Evolutionary conservation across 2,888 invertebrate genomes (phyloP), one percentile per base, ranked within the genome.

Genomic region (Eupithecia centaureata): DNA sequence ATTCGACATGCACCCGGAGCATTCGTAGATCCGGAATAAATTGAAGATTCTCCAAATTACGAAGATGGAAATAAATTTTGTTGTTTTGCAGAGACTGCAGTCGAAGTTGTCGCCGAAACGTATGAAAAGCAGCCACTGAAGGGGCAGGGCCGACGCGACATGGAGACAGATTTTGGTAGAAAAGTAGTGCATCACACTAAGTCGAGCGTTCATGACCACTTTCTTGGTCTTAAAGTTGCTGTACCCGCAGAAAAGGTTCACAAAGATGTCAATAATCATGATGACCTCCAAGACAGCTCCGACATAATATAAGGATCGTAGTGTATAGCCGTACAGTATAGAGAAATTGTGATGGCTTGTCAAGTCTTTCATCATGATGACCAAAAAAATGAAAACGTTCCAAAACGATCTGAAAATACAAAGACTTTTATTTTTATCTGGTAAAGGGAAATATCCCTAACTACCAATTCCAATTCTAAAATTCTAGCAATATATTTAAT

Each of bases 111-210:
- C 25, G 0, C 83, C 81, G 28, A 78, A 78, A 54, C 79, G 75
- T 0, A 83, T 8, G 27, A 81, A 73, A 72, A 83, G 70, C 5
- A 83, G 60, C 7, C 72, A 68, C 27, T 81, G 77, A 0, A 79
- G 32, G 0, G 84, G 84, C n/a, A 83, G 75, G 0, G 82, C 77
- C 1, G 79, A 76, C 0, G 73, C 73, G 0, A 70, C 73, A 51
- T 85, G 81, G 0, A 85, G 12, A 61, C 80, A 83, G 7, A 84
- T 42, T 15, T 79, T 79, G 0, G 73, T 82, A 0, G 78, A 78
- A 30, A 78, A 75, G 68, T 79, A 84, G 4, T 77, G 71, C 0
- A 77, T n/a, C 0, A 78, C 25, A 0, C 78, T 72, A 5, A 72
- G 69, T 4, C 63, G 32, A 0, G 62, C 32, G 5, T 81, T 75